Conservation (phyloP, 2,888 invertebrate genomes). For the Metacarcinus magister region DNA sequence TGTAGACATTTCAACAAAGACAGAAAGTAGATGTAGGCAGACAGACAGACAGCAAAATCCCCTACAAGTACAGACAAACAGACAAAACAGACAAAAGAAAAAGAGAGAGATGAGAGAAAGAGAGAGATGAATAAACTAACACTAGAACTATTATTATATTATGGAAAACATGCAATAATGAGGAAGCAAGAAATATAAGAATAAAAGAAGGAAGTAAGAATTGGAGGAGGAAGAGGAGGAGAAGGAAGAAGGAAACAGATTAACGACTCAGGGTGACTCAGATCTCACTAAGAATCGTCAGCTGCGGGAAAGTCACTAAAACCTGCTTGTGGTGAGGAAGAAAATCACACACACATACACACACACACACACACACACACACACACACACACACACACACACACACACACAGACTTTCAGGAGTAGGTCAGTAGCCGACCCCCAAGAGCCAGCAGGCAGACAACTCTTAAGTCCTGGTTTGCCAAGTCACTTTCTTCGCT, state of each 20-base stretch:
- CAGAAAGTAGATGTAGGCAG: neutral
- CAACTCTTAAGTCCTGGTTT: slow-evolving; percentile 11
- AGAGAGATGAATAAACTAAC: neutral
- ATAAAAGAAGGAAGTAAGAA: neutral
- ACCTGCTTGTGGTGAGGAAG: neutral
- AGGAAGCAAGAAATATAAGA: neutral
- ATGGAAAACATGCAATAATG: neutral
- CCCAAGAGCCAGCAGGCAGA: neutral
- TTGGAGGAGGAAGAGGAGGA: neutral
- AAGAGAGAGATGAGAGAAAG: neutral
- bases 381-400: neutral
- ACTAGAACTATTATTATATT: too few species aligned
- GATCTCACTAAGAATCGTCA: neutral
- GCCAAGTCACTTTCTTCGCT: slow-evolving; percentile 9
- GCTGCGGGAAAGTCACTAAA: neutral
- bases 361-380: slow-evolving; percentile 1
- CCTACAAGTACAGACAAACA: neutral
- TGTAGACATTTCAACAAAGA: too few species aligned
- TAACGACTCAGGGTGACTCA: neutral
- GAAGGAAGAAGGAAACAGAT: neutral
- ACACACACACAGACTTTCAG: neutral
- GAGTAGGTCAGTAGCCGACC: slow-evolving; percentile 32
- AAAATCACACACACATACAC: neutral
- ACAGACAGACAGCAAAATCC: neutral
- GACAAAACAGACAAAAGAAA: neutral